Base-by-base conservation (phyloP, 2,888 invertebrate genomes). In the Pyrocoelia pectoralis region DNA sequence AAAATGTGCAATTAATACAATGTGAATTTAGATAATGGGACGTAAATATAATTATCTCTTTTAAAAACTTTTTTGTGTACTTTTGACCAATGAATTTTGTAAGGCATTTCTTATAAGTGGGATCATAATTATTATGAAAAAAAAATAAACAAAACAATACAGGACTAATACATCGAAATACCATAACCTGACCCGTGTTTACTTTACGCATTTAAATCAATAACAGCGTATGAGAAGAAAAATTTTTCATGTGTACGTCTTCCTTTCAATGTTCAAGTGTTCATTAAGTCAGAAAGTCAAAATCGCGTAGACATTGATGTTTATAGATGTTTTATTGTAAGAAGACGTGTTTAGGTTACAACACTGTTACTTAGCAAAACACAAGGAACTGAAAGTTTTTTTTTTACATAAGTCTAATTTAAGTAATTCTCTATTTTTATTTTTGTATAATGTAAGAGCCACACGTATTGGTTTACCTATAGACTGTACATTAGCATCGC, bases 81-180 rank as follows among this genome's bases (percentile, higher is more conserved):
- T 58, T 33, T 50, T 49, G 64, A 64, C 58, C 58, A 58, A 55
- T 50, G 55, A 64, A 49, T 46, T 55, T 59, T 59, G 48, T 61
- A 59, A 50, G 40, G 52, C 33, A 66, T 24, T 24, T 24, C 24
- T 24, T 24, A 24, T 24, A 59, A 55, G 58, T 48, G 63, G 56
- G 66, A 63, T 56, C 59, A 56, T 54, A 43, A 57, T n/a, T 60
- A 60, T 48, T 33, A 24, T 24, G n/a, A n/a, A n/a, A n/a, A n/a
- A n/a, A n/a, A n/a, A n/a, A n/a, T 24, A 24, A 24, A 24, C 24
- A 24, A 24, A 24, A 24, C 50, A 66, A 66, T 66, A 63, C 66
- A 63, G 63, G 66, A 63, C 41, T 40, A 63, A 56, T 66, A 66
- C 66, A 66, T 66, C 66, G 66, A 66, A 66, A 61, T 59, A 64